These are phyloP conservation scores for Scaeva pyrastri DNA, from an alignment of 2,888 invertebrate species.

Conservation along the genomic window DNA sequence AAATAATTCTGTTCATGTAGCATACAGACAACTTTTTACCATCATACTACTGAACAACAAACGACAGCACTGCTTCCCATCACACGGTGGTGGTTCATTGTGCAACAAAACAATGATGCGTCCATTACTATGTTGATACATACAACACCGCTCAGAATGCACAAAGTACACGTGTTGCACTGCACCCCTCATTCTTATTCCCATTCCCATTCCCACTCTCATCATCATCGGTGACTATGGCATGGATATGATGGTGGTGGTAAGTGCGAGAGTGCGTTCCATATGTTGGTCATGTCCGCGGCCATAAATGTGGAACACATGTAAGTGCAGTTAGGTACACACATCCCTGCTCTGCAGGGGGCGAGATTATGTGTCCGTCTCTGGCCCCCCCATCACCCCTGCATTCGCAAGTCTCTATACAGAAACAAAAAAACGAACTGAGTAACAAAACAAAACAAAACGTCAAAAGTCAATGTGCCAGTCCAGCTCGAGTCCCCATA, in stretches of 20 bases:
- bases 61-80: slow-evolving; percentile 5
- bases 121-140: slow-evolving; percentile 22
- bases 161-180: slow-evolving; percentile 62
- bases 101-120: slow-evolving; percentile 60
- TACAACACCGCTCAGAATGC: slow-evolving; percentile 5
- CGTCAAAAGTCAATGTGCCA: slow-evolving; percentile 17
- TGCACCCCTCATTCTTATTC: slow-evolving; percentile 58
- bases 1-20: too few species aligned
- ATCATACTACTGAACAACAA: too few species aligned
- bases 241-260: slow-evolving; percentile 17
- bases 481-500: slow-evolving; percentile 4
- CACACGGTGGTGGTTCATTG: neutral
- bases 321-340: slow-evolving; percentile 53
- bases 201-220: too few species aligned
- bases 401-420: neutral
- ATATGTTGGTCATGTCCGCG: slow-evolving; percentile 74
- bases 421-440: slow-evolving; percentile 3
- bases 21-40: too few species aligned
- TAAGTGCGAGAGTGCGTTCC: slow-evolving; percentile 66
- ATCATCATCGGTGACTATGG: neutral
- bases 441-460: slow-evolving; percentile 40
- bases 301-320: slow-evolving; percentile 74
- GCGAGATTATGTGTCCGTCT: slow-evolving; percentile 26
- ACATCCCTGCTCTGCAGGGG: slow-evolving; percentile 68
- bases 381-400: neutral